A percentile compares a stretch with the other conserved stretches of the same genome.
Evolutionary conservation across 1,140 invertebrate genomes (phyloP).

Genomic region (Scaptomyza pallida): DNA sequence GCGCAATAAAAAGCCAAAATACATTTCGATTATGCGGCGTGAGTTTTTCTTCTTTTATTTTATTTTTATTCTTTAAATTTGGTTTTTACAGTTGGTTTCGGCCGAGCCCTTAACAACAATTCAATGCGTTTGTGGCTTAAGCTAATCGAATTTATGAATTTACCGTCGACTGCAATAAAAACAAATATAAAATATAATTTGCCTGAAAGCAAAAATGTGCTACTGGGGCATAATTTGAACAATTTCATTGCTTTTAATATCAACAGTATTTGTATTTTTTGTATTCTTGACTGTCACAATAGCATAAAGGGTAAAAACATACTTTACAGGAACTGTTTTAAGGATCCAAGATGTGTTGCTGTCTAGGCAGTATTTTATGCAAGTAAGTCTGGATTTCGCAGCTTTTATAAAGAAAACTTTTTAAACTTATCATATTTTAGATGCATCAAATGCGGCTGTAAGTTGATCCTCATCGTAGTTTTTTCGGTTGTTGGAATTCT

Average conservation of each 20-base stretch:
- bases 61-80: constrained; percentile 54
- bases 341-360: neutral
- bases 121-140: constrained; percentile 54
- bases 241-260: constrained; percentile 44
- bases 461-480: neutral
- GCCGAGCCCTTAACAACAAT: constrained; percentile 66
- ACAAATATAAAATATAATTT: constrained; percentile 63
- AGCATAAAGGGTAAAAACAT: neutral
- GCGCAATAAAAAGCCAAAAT: constrained; percentile 70
- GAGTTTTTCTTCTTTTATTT: constrained; percentile 36
- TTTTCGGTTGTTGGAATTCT: constrained; percentile 1
- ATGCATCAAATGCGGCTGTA: constrained; percentile 16
- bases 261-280: constrained; percentile 21
- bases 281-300: neutral
- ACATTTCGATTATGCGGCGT: constrained; percentile 76
- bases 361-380: neutral
- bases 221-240: constrained; percentile 30
- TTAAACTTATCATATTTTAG: neutral
- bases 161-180: constrained; percentile 34
- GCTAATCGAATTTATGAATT: constrained; percentile 66
- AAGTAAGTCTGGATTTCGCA: constrained; percentile 15
- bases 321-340: neutral
- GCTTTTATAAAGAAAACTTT: neutral
- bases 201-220: constrained; percentile 59
- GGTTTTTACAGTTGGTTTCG: constrained; percentile 56